Evolutionary conservation across 2,797 vertebrate species (phyloP).

Genomic region (Cichlasoma orientale): DNA sequence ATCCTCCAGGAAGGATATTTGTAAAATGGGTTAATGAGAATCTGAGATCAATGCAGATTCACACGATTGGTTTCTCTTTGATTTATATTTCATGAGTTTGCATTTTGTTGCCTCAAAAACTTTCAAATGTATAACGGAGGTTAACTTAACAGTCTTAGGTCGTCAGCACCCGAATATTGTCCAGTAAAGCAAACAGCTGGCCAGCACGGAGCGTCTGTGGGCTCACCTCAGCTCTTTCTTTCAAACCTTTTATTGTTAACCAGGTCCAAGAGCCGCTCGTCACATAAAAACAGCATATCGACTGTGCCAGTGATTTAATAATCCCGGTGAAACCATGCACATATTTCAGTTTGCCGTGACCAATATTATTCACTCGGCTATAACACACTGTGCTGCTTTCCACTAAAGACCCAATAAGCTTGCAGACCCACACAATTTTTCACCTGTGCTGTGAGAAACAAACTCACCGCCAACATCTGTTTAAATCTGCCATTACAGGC

Average conservation of each 20-base stretch:
- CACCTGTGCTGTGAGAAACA: not conserved
- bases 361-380: conserved; percentile 43
- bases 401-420: conserved; percentile 12
- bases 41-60: conserved; percentile 66
- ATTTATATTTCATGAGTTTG: conserved; percentile 59
- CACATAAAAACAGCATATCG: conserved; percentile 22
- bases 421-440: not conserved
- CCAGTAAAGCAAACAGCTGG: not conserved
- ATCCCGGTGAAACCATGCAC: conserved; percentile 11
- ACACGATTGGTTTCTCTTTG: conserved; percentile 58
- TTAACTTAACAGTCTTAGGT: conserved; percentile 13
- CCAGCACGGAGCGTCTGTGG: conserved; percentile 17
- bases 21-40: conserved; percentile 77
- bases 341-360: conserved; percentile 18
- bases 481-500: not conserved
- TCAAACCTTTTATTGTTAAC: conserved; percentile 24
- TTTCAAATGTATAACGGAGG: conserved; percentile 27
- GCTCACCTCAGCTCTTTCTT: conserved; percentile 49
- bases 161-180: conserved; percentile 2
- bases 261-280: conserved; percentile 43
- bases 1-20: conserved; percentile 43
- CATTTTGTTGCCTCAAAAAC: conserved; percentile 33
- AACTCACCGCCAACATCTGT: not conserved
- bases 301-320: conserved; percentile 19
- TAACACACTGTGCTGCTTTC: conserved; percentile 11